Base-by-base conservation (phyloP, 2,888 invertebrate genomes). In the Chrysopilus asiliformis region DNA sequence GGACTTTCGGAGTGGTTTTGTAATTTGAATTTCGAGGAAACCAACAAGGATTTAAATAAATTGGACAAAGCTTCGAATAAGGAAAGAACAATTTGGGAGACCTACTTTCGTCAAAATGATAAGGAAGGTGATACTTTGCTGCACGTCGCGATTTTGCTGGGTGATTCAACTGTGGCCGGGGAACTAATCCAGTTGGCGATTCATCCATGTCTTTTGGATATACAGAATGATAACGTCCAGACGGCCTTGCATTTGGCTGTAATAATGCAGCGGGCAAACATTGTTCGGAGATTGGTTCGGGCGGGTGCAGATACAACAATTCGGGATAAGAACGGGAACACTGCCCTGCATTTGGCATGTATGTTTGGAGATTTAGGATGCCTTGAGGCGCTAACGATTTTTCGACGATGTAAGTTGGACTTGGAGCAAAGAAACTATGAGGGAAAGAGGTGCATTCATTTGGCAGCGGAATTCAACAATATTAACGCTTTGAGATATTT, bases 111-210 rank as follows among this genome's bases (percentile, higher is more conserved):
- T 46, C 85, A 82, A 51, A 80, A 87, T 57, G 76, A 79, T 45
- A n/a, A n/a, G n/a, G 84, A 85, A 49, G 89, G 87, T 47, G 86
- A 89, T 60, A 86, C 87, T 86, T 87, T 80, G 63, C 68, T 93
- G 49, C 93, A 93, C 66, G 72, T 83, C 49, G 83, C 89, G 20
- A 81, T 90, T 48, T 73, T 82, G 36, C 76, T 82, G 45, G 79
- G 80, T 30, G 74, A 76, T 53, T 67, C 72, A 42, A 78, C 83
- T 51, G 76, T 79, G 42, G 76, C 82, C 1, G 68, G 76, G 46
- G 75, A 77, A 33, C 68, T 91, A 32, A 80, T 90, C 49, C 71
- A 74, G 43, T 68, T 81, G 55, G 80, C 82, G 41, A 85, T 87
- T 22, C 75, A 81, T 61, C 78, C 79, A 35, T 72, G 74, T 32